These are phyloP conservation scores for Mus spretus DNA, from an alignment of 2,797 vertebrate species.

Conservation along the genomic window DNA sequence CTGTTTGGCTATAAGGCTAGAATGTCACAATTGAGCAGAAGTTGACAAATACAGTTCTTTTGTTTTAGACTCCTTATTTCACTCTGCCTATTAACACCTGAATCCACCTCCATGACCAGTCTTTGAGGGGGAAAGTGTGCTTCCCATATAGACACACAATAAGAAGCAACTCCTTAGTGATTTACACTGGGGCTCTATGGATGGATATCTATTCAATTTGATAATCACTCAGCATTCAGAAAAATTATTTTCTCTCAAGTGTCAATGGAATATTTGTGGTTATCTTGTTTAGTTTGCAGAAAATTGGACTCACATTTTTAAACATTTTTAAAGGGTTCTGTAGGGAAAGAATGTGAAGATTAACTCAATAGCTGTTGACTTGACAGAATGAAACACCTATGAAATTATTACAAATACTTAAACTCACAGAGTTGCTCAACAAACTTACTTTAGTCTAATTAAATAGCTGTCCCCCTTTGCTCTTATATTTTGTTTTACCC, in stretches of 20 bases:
- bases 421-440: slow-evolving; percentile 82
- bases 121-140: slow-evolving; percentile 33
- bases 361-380: slow-evolving; percentile 65
- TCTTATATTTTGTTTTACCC: slow-evolving; percentile 88
- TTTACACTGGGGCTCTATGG: slow-evolving; percentile 59
- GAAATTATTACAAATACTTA: slow-evolving; percentile 84
- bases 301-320: slow-evolving; percentile 59
- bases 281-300: slow-evolving; percentile 59
- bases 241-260: slow-evolving; percentile 70
- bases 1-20: slow-evolving; percentile 4
- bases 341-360: slow-evolving; percentile 66
- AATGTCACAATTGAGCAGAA: slow-evolving; percentile 39
- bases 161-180: slow-evolving; percentile 38
- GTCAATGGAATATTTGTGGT: slow-evolving; percentile 67
- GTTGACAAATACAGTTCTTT: not conserved
- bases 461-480: slow-evolving; percentile 88
- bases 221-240: slow-evolving; percentile 64
- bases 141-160: slow-evolving; percentile 48
- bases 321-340: slow-evolving; percentile 9
- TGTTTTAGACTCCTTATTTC: not conserved
- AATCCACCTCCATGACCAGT: not conserved
- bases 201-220: slow-evolving; percentile 71
- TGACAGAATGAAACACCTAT: slow-evolving; percentile 79
- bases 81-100: not conserved
- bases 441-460: slow-evolving; percentile 87